These are phyloP conservation scores for Anthrax anthrax DNA, from an alignment of 2,888 invertebrate genomes.

Conservation along the genomic window DNA sequence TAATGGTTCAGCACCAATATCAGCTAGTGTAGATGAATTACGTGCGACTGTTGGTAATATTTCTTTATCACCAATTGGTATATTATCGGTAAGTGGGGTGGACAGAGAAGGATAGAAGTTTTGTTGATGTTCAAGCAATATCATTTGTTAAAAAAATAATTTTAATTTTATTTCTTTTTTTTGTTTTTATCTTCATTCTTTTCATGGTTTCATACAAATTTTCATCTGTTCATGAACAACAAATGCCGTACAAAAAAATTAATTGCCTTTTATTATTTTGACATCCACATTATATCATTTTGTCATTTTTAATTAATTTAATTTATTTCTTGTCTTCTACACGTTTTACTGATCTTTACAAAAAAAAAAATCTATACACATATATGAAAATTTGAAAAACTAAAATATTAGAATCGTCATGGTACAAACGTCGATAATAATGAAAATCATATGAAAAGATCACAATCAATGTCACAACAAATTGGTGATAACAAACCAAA, in stretches of 20 bases:
- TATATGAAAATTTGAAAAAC: too few species aligned
- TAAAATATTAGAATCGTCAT: constrained; percentile 39
- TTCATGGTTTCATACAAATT: background rate
- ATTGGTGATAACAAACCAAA: constrained; percentile 47
- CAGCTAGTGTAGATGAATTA: constrained; percentile 90
- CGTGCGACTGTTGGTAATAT: constrained; percentile 85
- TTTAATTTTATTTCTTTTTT: too few species aligned
- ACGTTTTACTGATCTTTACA: too few species aligned
- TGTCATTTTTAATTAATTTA: too few species aligned
- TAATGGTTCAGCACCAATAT: constrained; percentile 78
- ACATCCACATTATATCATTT: too few species aligned
- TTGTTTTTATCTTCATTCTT: too few species aligned
- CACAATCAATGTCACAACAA: constrained; percentile 64
- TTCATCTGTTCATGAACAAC: background rate
- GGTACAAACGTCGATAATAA: constrained; percentile 54
- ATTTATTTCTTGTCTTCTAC: too few species aligned
- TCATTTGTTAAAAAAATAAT: too few species aligned
- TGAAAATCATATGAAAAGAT: constrained; percentile 49
- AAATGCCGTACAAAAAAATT: too few species aligned
- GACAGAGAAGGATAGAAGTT: too few species aligned
- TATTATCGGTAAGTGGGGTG: constrained; percentile 36
- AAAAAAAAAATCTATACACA: too few species aligned
- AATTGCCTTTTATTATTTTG: too few species aligned
- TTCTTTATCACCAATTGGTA: constrained; percentile 64
- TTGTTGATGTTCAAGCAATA: background rate